Conservation (phyloP, 2,888 invertebrate genomes). For the Mermis nigrescens region DNA sequence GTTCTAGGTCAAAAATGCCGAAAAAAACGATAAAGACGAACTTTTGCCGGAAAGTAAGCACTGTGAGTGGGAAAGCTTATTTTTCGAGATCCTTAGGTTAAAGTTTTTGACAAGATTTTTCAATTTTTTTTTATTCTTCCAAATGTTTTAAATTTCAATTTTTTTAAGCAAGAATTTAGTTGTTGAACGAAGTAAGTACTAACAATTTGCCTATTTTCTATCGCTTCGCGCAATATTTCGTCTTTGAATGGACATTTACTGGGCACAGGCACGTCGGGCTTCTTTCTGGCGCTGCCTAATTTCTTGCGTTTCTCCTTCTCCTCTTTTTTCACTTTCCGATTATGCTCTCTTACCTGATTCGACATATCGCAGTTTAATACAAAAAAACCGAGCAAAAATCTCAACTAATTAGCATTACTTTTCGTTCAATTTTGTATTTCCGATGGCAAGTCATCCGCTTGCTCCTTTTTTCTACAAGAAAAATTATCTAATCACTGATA, state of each 20-base stretch:
- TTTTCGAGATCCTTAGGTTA: too few relatives aligned
- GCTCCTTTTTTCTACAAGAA: conserved; percentile 24
- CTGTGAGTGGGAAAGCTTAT: too few relatives aligned
- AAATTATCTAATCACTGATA: background rate
- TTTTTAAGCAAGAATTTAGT: too few relatives aligned
- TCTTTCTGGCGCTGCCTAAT: conserved; percentile 7
- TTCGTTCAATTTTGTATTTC: conserved; percentile 29
- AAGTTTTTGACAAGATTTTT: too few relatives aligned
- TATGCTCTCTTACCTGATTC: conserved; percentile 21
- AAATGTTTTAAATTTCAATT: too few relatives aligned
- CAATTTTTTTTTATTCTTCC: too few relatives aligned
- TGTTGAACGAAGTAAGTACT: conserved; percentile 6
- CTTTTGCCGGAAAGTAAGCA: too few relatives aligned
- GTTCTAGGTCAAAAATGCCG: too few relatives aligned
- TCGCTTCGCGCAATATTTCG: conserved; percentile 67
- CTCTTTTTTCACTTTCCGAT: conserved; percentile 23
- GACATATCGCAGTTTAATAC: background rate
- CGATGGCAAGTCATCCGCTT: conserved; percentile 26
- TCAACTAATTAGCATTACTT: conserved; percentile 16
- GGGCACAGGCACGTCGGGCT: conserved; percentile 45
- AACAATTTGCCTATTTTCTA: conserved; percentile 33
- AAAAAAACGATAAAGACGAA: too few relatives aligned
- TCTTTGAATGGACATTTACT: conserved; percentile 91
- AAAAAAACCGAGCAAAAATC: background rate
- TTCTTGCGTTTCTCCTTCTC: conserved; percentile 16